phyloP scores from a whole-genome alignment of 1,140 invertebrate genomes.

The Diabrotica undecimpunctata region DNA sequence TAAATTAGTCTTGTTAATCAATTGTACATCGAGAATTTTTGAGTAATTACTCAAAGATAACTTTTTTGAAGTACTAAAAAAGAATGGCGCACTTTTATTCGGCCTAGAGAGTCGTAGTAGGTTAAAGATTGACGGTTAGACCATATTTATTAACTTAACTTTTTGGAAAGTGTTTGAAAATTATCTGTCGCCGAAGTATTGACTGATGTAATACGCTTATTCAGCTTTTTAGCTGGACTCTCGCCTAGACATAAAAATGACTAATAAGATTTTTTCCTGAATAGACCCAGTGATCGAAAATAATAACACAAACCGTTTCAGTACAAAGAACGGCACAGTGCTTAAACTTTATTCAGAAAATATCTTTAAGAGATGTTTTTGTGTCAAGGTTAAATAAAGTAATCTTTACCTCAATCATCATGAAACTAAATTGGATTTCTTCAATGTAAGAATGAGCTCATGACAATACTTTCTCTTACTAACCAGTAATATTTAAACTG shows the following conservation, averaged over 20 bases:
- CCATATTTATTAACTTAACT: no score
- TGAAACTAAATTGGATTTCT: not conserved
- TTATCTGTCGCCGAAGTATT: not conserved
- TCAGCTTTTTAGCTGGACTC: not conserved
- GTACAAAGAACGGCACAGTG: no score
- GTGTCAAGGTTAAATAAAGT: not conserved
- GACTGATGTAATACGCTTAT: not conserved
- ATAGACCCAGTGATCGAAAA: no score
- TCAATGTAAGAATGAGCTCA: constrained; percentile 1
- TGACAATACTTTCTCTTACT: constrained; percentile 2
- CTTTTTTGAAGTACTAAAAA: no score
- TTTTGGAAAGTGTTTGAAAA: not conserved
- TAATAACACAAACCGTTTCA: no score
- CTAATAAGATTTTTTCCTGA: not conserved
- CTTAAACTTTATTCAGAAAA: no score
- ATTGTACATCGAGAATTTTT: no score
- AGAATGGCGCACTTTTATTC: no score
- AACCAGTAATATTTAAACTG: constrained; percentile 2
- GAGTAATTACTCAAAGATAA: no score
- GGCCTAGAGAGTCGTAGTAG: no score
- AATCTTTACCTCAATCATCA: constrained; percentile 1
- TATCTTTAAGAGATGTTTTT: not conserved
- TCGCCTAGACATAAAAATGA: constrained; percentile 2
- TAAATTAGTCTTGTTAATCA: no score
- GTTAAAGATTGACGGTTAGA: no score